A percentile compares a stretch with the other conserved stretches of the same genome.
phyloP scores from a whole-genome alignment of 2,888 invertebrate species.

The Steinernema carpocapsae region DNA sequence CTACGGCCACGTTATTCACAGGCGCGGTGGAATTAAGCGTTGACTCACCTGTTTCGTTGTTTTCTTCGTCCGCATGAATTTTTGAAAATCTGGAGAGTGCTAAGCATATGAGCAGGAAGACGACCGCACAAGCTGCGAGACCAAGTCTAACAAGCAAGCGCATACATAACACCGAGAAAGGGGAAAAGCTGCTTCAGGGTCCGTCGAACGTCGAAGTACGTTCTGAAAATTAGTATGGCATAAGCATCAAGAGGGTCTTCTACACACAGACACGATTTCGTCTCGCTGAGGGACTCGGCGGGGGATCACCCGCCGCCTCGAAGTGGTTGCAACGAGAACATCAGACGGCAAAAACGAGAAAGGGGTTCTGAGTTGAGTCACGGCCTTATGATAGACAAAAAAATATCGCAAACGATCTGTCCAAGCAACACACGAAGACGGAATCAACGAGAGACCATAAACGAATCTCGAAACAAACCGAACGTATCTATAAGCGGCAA shows the following conservation, averaged over 20 bases:
- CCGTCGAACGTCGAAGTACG: neutral
- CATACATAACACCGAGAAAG: slow-evolving; percentile 36
- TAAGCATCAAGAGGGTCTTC: slow-evolving; percentile 5
- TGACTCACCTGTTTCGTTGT: slow-evolving; percentile 28
- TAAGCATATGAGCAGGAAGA: slow-evolving; percentile 31
- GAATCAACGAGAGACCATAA: too few species aligned
- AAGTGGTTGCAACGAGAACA: too few species aligned
- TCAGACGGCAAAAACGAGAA: too few species aligned
- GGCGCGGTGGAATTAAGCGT: neutral
- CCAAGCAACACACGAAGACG: too few species aligned
- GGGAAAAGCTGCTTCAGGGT: neutral
- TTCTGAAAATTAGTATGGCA: slow-evolving; percentile 21
- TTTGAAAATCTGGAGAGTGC: slow-evolving; percentile 23
- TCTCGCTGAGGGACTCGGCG: too few species aligned
- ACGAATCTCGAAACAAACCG: too few species aligned
- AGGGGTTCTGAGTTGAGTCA: too few species aligned
- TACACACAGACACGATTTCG: too few species aligned
- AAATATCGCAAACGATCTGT: too few species aligned
- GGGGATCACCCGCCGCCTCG: too few species aligned
- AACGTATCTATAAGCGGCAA: too few species aligned
- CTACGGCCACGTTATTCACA: neutral
- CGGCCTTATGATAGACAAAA: too few species aligned
- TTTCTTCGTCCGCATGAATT: slow-evolving; percentile 32
- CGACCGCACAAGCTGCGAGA: slow-evolving; percentile 34
- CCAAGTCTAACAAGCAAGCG: slow-evolving; percentile 37